phyloP scores from a whole-genome alignment of 2,113 vertebrate species.

The Phylloscopus trochiloides region DNA sequence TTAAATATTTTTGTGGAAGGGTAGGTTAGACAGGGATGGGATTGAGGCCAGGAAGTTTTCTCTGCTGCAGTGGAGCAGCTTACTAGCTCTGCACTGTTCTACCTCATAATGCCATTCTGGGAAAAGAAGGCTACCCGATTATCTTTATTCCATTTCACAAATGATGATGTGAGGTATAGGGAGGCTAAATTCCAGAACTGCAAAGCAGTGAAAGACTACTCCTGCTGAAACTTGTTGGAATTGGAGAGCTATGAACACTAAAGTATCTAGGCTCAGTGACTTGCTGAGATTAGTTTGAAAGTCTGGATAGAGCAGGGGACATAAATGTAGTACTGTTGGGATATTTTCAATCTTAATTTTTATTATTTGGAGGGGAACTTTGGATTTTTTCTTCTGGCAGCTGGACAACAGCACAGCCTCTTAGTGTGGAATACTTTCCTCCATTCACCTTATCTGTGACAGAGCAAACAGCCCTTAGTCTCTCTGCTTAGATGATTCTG shows the following conservation, averaged over 20 bases:
- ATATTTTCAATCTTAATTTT: neutral
- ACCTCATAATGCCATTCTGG: neutral
- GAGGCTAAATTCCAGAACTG: neutral
- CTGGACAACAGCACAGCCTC: neutral
- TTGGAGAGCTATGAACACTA: accelerated
- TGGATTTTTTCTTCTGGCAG: neutral
- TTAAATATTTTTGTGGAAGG: neutral
- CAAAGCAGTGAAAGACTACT: neutral
- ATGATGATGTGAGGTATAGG: neutral
- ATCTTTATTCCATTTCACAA: neutral
- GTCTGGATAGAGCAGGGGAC: neutral
- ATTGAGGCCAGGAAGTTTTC: neutral
- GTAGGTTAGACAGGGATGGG: neutral
- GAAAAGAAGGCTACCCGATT: neutral
- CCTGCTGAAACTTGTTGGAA: neutral
- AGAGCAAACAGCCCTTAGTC: neutral
- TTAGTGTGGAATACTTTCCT: neutral
- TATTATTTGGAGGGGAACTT: neutral
- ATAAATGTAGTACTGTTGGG: neutral
- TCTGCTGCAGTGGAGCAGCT: neutral
- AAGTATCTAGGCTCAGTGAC: neutral
- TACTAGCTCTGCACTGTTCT: neutral
- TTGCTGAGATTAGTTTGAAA: neutral
- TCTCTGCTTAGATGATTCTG: neutral
- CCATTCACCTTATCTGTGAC: neutral